phyloP scores from a whole-genome alignment of 2,113 vertebrate genomes.

The Atherinomorus stipes region DNA sequence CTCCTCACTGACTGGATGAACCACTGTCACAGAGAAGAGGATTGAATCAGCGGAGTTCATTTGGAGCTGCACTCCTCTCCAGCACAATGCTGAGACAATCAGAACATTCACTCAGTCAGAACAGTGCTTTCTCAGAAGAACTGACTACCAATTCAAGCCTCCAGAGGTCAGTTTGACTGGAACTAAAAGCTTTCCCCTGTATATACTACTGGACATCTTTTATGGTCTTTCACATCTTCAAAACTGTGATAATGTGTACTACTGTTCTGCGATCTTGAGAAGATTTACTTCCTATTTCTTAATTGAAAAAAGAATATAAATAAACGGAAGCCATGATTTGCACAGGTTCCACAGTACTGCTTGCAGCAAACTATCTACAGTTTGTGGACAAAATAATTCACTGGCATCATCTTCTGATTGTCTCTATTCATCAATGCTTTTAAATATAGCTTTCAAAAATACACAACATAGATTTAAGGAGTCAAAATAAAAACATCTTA shows the following conservation, averaged over 20 bases:
- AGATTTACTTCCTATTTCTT: constrained; percentile 50
- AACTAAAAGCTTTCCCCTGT: constrained; percentile 64
- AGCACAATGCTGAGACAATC: constrained; percentile 81
- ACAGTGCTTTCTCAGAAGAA: constrained; percentile 73
- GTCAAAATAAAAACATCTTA: constrained; percentile 37
- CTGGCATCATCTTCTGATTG: constrained; percentile 34
- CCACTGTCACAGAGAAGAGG: constrained; percentile 64
- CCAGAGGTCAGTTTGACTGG: constrained; percentile 70
- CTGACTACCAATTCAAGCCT: constrained; percentile 66
- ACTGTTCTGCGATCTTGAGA: constrained; percentile 31
- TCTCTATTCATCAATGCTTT: constrained; percentile 37
- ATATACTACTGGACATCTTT: constrained; percentile 49
- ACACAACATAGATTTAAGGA: constrained; percentile 30
- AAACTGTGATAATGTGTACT: constrained; percentile 46
- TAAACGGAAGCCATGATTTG: constrained; percentile 64
- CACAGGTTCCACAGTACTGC: constrained; percentile 51
- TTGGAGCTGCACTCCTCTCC: constrained; percentile 69
- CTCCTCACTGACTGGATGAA: constrained; percentile 70
- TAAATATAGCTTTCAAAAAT: constrained; percentile 50
- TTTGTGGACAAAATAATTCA: constrained; percentile 41
- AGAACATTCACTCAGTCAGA: constrained; percentile 78
- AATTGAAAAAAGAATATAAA: constrained; percentile 25
- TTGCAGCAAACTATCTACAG: constrained; percentile 49
- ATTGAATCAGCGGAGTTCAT: constrained; percentile 73
- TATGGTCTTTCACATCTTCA: constrained; percentile 36